Conservation (phyloP, 2,888 invertebrate genomes). For the Cheilosia variabilis region DNA sequence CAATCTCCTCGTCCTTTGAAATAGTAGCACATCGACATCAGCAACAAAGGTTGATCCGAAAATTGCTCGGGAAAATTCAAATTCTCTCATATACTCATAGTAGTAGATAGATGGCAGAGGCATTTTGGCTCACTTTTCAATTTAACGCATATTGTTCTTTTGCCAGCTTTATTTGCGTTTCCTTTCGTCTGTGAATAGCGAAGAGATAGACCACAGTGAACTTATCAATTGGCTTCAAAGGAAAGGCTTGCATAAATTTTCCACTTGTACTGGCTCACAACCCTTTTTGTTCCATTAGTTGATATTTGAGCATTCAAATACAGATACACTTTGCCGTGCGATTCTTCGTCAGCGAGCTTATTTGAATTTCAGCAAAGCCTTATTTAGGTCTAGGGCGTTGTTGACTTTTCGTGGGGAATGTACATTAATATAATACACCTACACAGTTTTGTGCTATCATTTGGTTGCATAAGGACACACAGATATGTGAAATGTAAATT, state of each 20-base stretch:
- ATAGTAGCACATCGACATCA: slow-evolving; percentile 74
- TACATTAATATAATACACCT: background rate
- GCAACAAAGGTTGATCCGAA: slow-evolving; percentile 73
- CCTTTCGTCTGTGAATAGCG: slow-evolving; percentile 53
- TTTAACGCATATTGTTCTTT: slow-evolving; percentile 73
- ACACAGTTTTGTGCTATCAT: background rate
- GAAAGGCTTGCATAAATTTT: slow-evolving; percentile 76
- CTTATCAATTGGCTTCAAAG: slow-evolving; percentile 74
- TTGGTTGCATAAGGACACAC: background rate
- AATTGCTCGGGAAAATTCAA: slow-evolving; percentile 73
- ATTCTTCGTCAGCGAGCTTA: slow-evolving; percentile 53
- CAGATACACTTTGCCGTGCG: slow-evolving; percentile 21
- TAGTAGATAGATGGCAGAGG: slow-evolving; percentile 10
- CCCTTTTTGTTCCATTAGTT: slow-evolving; percentile 70
- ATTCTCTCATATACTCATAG: slow-evolving; percentile 61
- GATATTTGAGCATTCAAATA: slow-evolving; percentile 69
- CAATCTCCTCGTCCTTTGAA: slow-evolving; percentile 69
- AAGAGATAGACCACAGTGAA: slow-evolving; percentile 30
- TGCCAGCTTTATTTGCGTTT: slow-evolving; percentile 70
- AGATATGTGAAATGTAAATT: background rate
- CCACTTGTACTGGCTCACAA: slow-evolving; percentile 71
- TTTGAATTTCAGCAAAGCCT: slow-evolving; percentile 70
- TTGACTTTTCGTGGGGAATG: slow-evolving; percentile 34
- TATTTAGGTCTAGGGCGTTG: slow-evolving; percentile 51
- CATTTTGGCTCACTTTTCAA: slow-evolving; percentile 68